Percentiles rank a stretch among this genome's conserved stretches.
Conservation (phyloP, 2,888 invertebrate species). For the Cactoblastis cactorum region DNA sequence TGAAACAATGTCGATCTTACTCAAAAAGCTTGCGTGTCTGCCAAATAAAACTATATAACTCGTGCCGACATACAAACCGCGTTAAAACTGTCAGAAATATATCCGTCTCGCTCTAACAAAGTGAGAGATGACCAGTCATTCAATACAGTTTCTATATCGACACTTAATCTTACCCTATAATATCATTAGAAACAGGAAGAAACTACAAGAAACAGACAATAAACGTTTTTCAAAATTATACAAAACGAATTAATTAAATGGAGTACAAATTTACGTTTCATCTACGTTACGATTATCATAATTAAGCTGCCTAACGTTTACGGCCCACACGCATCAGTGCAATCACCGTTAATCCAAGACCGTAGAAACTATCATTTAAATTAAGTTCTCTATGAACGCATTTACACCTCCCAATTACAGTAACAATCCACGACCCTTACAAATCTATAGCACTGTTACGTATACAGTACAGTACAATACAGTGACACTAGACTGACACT, state of each 20-base stretch:
- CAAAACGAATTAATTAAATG: constrained; percentile 14
- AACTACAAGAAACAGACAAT: constrained; percentile 20
- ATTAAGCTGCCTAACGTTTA: constrained; percentile 13
- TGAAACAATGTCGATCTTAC: constrained; percentile 6
- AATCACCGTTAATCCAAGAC: no score
- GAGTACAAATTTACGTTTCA: constrained; percentile 14
- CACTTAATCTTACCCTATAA: constrained; percentile 17
- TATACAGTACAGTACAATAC: no score
- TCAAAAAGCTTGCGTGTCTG: constrained; percentile 4
- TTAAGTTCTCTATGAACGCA: no score
- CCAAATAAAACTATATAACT: constrained; percentile 7
- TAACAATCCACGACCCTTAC: no score
- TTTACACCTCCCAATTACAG: no score
- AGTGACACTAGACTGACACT: no score
- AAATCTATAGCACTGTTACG: no score
- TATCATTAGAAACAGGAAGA: constrained; percentile 22
- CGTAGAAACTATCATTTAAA: no score
- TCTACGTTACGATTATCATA: constrained; percentile 24
- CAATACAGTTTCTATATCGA: not conserved
- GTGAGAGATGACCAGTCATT: not conserved
- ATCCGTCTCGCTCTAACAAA: not conserved
- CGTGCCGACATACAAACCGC: constrained; percentile 13
- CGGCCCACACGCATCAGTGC: no score
- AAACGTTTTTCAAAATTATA: constrained; percentile 18
- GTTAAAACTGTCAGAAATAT: not conserved